Conservation (phyloP, 2,797 vertebrate genomes). For the Picus viridis region DNA sequence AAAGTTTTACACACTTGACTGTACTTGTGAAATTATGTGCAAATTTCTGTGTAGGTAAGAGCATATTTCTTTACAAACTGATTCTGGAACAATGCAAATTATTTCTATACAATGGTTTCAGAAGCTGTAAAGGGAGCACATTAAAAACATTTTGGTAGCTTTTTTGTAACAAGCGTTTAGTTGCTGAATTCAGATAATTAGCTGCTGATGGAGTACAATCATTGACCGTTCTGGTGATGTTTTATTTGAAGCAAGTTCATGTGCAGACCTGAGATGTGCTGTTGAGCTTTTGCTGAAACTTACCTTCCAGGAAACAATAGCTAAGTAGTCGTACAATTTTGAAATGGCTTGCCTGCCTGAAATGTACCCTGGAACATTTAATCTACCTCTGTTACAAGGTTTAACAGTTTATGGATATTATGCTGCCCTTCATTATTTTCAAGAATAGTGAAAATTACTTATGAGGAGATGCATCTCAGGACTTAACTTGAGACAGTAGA, state of each 20-base stretch:
- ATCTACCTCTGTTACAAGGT: background rate
- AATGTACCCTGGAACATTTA: background rate
- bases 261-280: background rate
- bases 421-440: background rate
- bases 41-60: background rate
- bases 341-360: background rate
- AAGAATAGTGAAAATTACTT: background rate
- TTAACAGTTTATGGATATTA: background rate
- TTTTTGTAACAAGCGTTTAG: background rate
- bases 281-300: background rate
- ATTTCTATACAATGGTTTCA: background rate
- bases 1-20: background rate
- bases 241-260: background rate
- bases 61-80: background rate
- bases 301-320: background rate
- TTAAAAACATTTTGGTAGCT: background rate
- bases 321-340: background rate
- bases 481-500: too few species aligned
- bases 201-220: background rate
- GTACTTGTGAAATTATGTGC: background rate
- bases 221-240: background rate
- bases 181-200: background rate
- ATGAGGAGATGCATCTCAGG: rapidly evolving
- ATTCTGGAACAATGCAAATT: background rate
- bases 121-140: background rate